These are phyloP conservation scores for Luscinia megarhynchos DNA, from an alignment of 2,797 vertebrate species.

Conservation along the genomic window DNA sequence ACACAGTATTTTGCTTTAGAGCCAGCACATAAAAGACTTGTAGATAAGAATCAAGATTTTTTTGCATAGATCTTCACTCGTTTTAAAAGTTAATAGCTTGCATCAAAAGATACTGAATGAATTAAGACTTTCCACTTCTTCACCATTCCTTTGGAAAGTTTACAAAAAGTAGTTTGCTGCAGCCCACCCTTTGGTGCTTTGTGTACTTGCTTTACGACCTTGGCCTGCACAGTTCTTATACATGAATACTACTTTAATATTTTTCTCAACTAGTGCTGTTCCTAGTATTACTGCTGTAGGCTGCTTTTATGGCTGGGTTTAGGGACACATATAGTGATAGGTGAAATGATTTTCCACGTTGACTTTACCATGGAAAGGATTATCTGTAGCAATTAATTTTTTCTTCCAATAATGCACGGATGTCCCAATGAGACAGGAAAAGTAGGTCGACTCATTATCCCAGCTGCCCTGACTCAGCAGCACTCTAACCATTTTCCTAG, in stretches of 20 bases:
- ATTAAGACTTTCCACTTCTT: neutral
- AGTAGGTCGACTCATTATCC: constrained; percentile 63
- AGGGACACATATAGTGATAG: neutral
- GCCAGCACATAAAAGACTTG: neutral
- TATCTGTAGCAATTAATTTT: constrained; percentile 63
- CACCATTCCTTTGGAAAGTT: neutral
- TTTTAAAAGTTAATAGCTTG: neutral
- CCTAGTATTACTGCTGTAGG: neutral
- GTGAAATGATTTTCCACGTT: neutral
- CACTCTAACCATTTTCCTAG: constrained; percentile 35
- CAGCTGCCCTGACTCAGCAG: constrained; percentile 69
- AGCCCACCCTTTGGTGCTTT: neutral
- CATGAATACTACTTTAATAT: neutral
- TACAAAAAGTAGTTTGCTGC: neutral
- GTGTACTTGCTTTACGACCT: constrained; percentile 22
- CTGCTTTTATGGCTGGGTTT: neutral
- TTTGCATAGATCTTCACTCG: neutral
- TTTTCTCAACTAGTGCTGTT: constrained; percentile 16
- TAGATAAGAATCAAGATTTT: neutral
- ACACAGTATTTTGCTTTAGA: neutral
- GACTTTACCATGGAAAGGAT: neutral
- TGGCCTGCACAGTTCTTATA: neutral
- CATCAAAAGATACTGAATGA: neutral
- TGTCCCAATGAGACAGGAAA: constrained; percentile 43
- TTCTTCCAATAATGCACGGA: constrained; percentile 14